phyloP scores from a whole-genome alignment of 2,888 invertebrate species.

The Troglohyphantes excavatus region DNA sequence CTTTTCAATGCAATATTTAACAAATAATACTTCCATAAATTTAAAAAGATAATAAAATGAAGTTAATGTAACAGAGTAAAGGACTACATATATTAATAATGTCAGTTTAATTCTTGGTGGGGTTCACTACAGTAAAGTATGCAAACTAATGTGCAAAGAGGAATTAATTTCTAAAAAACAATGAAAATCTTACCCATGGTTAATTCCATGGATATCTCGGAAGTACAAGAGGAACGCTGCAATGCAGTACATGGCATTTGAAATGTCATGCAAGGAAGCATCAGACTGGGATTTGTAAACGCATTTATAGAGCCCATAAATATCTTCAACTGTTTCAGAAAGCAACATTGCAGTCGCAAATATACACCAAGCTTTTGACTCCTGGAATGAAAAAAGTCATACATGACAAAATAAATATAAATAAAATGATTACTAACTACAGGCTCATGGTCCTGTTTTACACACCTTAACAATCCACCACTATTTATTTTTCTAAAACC shows the following conservation, averaged over 20 bases:
- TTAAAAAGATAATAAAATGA: too few relatives aligned
- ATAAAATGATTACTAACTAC: too few relatives aligned
- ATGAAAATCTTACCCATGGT: slow-evolving; percentile 54
- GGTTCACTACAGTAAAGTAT: too few relatives aligned
- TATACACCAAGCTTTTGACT: slow-evolving; percentile 54
- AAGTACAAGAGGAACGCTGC: slow-evolving; percentile 58
- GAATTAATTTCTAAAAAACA: background rate
- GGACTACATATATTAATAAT: too few relatives aligned
- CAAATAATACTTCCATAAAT: too few relatives aligned
- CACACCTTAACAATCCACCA: too few relatives aligned
- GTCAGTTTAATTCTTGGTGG: too few relatives aligned
- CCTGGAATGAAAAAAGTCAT: slow-evolving; percentile 27
- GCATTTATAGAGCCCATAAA: slow-evolving; percentile 18
- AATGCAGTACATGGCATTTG: slow-evolving; percentile 63
- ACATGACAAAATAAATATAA: too few relatives aligned
- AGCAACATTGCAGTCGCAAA: slow-evolving; percentile 44
- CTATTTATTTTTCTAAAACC: too few relatives aligned
- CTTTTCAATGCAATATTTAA: too few relatives aligned
- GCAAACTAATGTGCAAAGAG: background rate
- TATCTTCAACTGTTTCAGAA: slow-evolving; percentile 59
- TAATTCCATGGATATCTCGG: background rate
- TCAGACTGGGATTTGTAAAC: slow-evolving; percentile 11
- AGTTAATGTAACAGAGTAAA: too few relatives aligned
- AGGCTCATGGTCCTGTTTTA: too few relatives aligned
- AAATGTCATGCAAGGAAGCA: slow-evolving; percentile 40